phyloP scores from a whole-genome alignment of 2,888 invertebrate species.

The Tetranychus truncatus region DNA sequence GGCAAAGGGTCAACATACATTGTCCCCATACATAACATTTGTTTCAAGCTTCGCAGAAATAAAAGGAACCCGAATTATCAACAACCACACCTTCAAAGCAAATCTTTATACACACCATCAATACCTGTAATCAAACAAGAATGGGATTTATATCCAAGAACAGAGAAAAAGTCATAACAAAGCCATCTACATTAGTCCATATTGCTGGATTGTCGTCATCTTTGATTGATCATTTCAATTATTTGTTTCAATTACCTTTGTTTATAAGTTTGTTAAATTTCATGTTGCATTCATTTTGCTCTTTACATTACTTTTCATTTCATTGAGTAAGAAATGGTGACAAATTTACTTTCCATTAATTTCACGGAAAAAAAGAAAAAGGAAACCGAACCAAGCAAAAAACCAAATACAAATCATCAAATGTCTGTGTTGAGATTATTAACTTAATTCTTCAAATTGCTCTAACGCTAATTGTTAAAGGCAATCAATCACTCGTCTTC shows the following conservation, averaged over 20 bases:
- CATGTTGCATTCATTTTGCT: neutral
- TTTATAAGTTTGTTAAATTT: neutral
- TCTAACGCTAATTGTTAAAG: neutral
- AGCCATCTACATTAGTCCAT: too few species aligned
- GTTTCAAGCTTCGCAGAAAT: too few species aligned
- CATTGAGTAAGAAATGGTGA: neutral
- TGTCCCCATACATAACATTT: too few species aligned
- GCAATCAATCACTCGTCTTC: neutral
- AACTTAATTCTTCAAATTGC: neutral
- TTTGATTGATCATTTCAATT: too few species aligned
- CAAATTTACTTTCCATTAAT: neutral
- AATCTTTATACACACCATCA: too few species aligned
- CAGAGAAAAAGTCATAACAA: too few species aligned
- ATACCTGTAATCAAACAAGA: too few species aligned
- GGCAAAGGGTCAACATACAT: too few species aligned
- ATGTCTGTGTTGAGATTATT: neutral
- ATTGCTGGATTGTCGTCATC: too few species aligned
- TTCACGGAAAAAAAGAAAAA: neutral
- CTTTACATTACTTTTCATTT: neutral
- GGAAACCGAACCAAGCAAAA: neutral
- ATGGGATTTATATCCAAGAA: too few species aligned
- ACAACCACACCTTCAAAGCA: too few species aligned
- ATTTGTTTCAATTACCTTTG: neutral
- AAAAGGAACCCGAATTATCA: too few species aligned
- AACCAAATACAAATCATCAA: neutral